Evolutionary conservation across 2,113 vertebrate species (phyloP), one percentile per base, ranked within the genome.

Genomic region (Melanocharis versteri): DNA sequence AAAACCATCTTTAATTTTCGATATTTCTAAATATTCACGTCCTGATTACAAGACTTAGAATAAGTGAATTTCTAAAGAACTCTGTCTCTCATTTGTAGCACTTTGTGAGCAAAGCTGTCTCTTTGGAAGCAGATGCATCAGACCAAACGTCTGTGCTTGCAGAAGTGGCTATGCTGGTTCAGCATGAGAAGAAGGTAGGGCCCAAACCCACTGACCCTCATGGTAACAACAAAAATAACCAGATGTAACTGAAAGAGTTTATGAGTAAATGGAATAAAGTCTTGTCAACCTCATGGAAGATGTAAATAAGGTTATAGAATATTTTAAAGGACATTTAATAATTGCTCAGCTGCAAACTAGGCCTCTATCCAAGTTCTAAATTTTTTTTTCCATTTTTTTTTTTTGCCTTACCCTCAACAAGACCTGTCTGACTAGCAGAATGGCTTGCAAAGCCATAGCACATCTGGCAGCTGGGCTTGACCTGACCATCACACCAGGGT

Each of bases 61-160:
- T 40, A 79, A 57, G 14, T 27, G 3, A 19, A 48, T 78, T 69
- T 82, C 61, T 80, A 54, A 83, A 56, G 23, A 77, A 27, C 4
- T 57, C 82, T 53, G 12, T 31, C 40, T 83, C 75, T 80, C 40
- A 15, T 83, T 73, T 82, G 45, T 27, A 82, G 77, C 91, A 50
- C 51, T 93, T 73, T 98, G 93, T 88, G 96, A 98, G 75, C 96
- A 98, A 70, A 98, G 92, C 68, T 98, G 98, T 91, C 91, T 96
- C 0, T 98, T 96, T 69, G 97, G 97, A 47, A 98, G 97, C 75
- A 96, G 96, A 27, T 98, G 98, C 48, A 68, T 98, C 72, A 97
- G 83, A 30, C 98, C 98, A 8, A 98, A 98, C 35, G 87, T 98
- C 83, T 99, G 98, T 31, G 95, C 98, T 54, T 98, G 98, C 75